Evolutionary conservation across 2,888 invertebrate species (phyloP).

Genomic region (Drosophila kanekoi): DNA sequence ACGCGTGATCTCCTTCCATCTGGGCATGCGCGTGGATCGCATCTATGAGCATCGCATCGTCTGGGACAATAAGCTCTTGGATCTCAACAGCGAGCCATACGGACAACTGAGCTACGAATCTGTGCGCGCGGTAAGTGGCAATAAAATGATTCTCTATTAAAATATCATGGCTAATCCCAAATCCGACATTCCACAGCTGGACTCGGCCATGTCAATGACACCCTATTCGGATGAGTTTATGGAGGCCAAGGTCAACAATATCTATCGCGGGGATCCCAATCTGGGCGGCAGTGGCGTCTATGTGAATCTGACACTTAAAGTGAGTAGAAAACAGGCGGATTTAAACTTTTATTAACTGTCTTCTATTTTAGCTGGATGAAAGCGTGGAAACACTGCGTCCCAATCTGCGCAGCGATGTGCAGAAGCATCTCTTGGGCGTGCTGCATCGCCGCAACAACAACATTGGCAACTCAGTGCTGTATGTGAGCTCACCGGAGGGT

Average conservation of each 20-base stretch:
- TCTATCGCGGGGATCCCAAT: slow-evolving; percentile 90
- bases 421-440: slow-evolving; percentile 93
- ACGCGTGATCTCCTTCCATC: slow-evolving; percentile 91
- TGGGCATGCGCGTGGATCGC: slow-evolving; percentile 93
- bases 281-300: slow-evolving; percentile 91
- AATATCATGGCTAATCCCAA: background rate
- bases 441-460: slow-evolving; percentile 94
- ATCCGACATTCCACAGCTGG: slow-evolving; percentile 87
- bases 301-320: slow-evolving; percentile 93
- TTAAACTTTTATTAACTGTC: background rate
- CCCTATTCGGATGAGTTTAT: slow-evolving; percentile 95
- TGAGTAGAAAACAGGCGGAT: slow-evolving; percentile 54
- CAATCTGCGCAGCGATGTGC: slow-evolving; percentile 90
- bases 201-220: slow-evolving; percentile 96
- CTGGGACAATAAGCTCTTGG: slow-evolving; percentile 91
- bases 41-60: slow-evolving; percentile 92
- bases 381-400: slow-evolving; percentile 90
- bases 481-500: slow-evolving; percentile 93
- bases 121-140: slow-evolving; percentile 91
- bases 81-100: slow-evolving; percentile 92
- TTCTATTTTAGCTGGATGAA: slow-evolving; percentile 88
- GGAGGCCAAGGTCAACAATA: slow-evolving; percentile 91
- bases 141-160: background rate
- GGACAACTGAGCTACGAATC: slow-evolving; percentile 94
- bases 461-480: slow-evolving; percentile 93